These are phyloP conservation scores for Isurus oxyrinchus DNA, from an alignment of 2,113 vertebrate species.

Conservation along the genomic window DNA sequence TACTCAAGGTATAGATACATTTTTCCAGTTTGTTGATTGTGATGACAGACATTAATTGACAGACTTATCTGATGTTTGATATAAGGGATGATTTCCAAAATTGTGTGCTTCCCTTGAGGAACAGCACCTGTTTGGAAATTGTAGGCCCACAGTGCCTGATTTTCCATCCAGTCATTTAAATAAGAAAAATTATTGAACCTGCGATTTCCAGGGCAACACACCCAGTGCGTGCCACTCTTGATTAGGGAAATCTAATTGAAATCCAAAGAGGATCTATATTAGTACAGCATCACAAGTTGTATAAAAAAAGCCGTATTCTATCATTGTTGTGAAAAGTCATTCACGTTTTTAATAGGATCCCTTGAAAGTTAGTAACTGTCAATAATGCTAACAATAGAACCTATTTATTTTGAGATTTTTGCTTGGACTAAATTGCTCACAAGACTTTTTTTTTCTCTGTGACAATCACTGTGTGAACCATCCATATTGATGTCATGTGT, in stretches of 20 bases:
- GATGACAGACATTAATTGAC: background rate
- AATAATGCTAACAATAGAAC: background rate
- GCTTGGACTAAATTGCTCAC: background rate
- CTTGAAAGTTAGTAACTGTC: background rate
- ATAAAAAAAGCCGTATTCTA: background rate
- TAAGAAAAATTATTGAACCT: background rate
- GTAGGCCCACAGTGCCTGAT: background rate
- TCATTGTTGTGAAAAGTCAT: background rate
- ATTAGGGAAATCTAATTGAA: background rate
- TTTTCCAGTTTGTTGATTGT: background rate
- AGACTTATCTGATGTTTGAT: background rate
- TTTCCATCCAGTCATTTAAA: background rate
- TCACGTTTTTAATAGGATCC: background rate
- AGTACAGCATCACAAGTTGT: background rate
- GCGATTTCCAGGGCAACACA: background rate
- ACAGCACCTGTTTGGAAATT: background rate
- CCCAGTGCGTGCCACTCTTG: background rate
- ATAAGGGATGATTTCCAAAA: background rate
- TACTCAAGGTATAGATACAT: constrained; percentile 21
- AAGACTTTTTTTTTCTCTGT: background rate
- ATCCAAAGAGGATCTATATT: background rate
- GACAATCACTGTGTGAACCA: background rate
- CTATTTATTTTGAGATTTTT: background rate
- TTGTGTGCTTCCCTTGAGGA: background rate
- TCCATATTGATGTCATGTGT: background rate